These are phyloP conservation scores for Melanotaenia pygmaea DNA, from an alignment of 2,797 vertebrate genomes.

Conservation along the genomic window DNA sequence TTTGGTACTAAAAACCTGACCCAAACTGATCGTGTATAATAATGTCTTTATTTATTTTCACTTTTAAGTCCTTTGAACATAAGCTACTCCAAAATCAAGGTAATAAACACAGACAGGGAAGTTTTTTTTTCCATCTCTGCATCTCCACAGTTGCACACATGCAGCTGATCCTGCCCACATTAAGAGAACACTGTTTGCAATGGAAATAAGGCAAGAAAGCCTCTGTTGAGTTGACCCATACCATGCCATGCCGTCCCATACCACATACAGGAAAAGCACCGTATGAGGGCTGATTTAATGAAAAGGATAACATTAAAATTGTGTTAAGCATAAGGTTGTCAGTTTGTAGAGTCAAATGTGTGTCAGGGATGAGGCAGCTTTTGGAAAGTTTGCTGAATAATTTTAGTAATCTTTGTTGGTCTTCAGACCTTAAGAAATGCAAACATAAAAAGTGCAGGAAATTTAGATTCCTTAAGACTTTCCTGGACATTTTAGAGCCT, in stretches of 20 bases:
- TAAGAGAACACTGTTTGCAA: not conserved
- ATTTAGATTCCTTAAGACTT: not conserved
- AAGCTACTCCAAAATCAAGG: no score
- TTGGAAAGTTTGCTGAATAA: not conserved
- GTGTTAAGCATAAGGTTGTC: not conserved
- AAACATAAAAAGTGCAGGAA: not conserved
- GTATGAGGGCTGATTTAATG: not conserved
- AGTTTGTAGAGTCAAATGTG: not conserved
- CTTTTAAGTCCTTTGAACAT: no score
- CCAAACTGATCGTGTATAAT: no score
- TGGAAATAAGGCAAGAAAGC: no score
- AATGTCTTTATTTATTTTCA: no score
- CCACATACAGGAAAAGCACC: not conserved
- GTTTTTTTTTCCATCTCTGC: not conserved
- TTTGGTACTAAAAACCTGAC: no score
- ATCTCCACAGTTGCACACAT: not conserved
- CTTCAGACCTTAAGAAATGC: not conserved
- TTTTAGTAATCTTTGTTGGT: not conserved
- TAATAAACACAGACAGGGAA: no score
- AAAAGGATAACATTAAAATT: no score
- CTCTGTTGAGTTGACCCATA: not conserved
- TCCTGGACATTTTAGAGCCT: not conserved
- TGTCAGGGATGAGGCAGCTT: not conserved
- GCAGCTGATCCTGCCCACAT: not conserved
- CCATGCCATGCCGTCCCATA: not conserved